Base-by-base conservation (phyloP, 2,888 invertebrate genomes). In the Lithophane leautieri region DNA sequence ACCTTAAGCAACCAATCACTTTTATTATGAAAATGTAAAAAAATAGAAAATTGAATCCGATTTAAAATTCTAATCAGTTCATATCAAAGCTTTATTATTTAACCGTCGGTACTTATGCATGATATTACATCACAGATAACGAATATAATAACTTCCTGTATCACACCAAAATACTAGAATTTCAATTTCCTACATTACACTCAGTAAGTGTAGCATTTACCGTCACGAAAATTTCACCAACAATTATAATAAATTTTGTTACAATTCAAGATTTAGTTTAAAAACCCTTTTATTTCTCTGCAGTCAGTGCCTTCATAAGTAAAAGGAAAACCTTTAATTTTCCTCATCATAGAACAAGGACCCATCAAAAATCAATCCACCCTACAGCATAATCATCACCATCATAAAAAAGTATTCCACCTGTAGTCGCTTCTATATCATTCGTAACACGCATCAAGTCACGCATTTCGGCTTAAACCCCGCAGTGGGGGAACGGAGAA, bases 401-500 rank as follows among this genome's bases (percentile, higher is more conserved):
- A 82, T 82, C 70, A 82, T 76, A 77, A 84, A 81, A 83, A 83
- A 87, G 84, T 84, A 73, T 82, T 88, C 81, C 86, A 87, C 84
- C 73, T 79, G 92, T 87, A 92, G 77, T 73, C 80, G 56, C 84
- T 81, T 94, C 93, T 93, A 91, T 80, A 73, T 85, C 82, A 87
- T 91, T 91, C 89, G 73, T 85, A 90, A 83, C 86, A 83, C 87
- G 83, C 86, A 81, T 72, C 89, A 88, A 87, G 82, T 88, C 88
- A 90, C 92, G 91, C 91, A 91, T 86, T 93, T 93, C 88, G 91
- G 92, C 91, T 87, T 86, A 89, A 89, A 88, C 83, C 83, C 86
- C 78, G 86, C 89, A 93, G 95, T 92, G 94, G 96, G 96, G 96
- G 94, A 83, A 90, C 85, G 90, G 84, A 82, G 92, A 93, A 96